Evolutionary conservation across 1,140 invertebrate species (phyloP).

Genomic region (Temnothorax curvispinosus): DNA sequence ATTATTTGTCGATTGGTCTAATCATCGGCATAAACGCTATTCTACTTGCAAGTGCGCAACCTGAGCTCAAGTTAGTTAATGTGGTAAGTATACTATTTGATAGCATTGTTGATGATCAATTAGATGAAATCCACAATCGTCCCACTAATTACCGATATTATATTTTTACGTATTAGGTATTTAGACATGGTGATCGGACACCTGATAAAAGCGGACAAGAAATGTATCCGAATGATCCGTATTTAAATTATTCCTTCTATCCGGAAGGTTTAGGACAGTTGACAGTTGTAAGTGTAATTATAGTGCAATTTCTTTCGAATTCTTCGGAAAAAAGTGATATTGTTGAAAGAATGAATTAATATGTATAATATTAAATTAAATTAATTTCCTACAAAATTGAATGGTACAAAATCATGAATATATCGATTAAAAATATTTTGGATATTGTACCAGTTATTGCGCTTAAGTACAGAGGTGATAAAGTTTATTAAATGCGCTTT

Average conservation of each 20-base stretch:
- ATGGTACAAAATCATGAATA: neutral
- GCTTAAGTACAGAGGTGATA: neutral
- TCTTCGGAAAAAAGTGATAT: neutral
- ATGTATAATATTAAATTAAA: neutral
- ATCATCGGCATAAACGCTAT: constrained; percentile 10
- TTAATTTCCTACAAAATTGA: neutral
- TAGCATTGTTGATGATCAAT: neutral
- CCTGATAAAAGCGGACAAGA: constrained; percentile 87
- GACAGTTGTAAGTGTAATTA: constrained; percentile 91
- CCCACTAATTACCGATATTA: neutral
- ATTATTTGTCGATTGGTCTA: neutral
- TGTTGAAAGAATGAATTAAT: neutral
- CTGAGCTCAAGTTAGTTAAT: constrained; percentile 61
- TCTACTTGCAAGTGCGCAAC: neutral
- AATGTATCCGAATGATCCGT: constrained; percentile 89
- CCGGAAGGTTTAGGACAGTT: constrained; percentile 90
- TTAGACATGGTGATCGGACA: constrained; percentile 92
- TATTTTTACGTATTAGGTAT: constrained; percentile 85
- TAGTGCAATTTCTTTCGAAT: neutral
- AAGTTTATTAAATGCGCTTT: neutral
- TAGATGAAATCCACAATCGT: neutral
- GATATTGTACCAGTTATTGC: neutral
- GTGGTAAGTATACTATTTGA: constrained; percentile 61
- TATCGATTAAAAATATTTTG: neutral
- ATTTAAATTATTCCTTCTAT: constrained; percentile 87